These are phyloP conservation scores for Calameuta filiformis DNA, from an alignment of 2,888 invertebrate species.

Conservation along the genomic window DNA sequence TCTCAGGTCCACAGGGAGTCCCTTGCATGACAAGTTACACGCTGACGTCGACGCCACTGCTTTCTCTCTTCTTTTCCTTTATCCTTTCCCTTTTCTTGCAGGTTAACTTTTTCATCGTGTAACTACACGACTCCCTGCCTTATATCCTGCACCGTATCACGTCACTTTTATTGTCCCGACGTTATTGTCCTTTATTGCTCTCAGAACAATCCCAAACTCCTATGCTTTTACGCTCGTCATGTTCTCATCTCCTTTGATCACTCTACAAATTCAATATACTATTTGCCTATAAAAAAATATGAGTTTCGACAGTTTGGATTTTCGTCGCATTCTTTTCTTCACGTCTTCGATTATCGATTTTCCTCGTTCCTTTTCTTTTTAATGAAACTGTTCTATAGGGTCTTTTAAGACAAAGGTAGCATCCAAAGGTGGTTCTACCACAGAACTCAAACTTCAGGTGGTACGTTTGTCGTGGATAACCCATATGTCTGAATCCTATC, in stretches of 20 bases:
- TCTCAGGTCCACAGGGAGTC: constrained; percentile 4
- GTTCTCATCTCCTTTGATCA: not conserved
- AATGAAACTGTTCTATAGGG: not conserved
- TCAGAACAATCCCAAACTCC: not conserved
- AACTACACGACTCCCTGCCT: not conserved
- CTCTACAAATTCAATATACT: no score
- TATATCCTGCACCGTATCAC: not conserved
- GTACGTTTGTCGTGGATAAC: not conserved
- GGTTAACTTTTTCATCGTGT: not conserved
- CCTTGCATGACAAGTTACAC: constrained; percentile 6
- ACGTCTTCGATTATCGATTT: not conserved
- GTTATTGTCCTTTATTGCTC: not conserved
- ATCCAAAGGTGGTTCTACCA: not conserved
- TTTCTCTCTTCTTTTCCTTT: constrained; percentile 3
- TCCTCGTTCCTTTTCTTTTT: not conserved
- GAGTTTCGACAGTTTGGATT: not conserved
- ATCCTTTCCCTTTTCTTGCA: constrained; percentile 16
- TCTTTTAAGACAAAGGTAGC: not conserved
- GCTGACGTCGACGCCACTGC: not conserved
- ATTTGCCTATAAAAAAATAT: not conserved
- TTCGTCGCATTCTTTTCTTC: not conserved
- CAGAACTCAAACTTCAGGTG: not conserved
- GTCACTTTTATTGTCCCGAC: not conserved
- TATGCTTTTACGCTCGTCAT: not conserved
- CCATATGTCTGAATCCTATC: not conserved